phyloP scores from a whole-genome alignment of 2,797 vertebrate species.

The Pipistrellus pipistrellus region DNA sequence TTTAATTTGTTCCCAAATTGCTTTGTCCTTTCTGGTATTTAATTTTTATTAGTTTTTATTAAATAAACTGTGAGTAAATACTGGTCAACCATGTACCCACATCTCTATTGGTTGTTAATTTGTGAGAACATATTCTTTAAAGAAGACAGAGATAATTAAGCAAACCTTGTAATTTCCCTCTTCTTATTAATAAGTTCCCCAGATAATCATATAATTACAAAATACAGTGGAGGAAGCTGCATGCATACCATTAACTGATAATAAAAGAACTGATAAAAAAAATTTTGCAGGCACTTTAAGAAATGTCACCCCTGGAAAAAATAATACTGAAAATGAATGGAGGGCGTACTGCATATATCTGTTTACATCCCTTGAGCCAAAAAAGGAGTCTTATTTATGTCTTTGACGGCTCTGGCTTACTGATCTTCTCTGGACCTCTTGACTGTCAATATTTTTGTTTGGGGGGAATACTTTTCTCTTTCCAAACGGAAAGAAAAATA shows the following conservation, averaged over 20 bases:
- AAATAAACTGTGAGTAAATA: conserved; percentile 1
- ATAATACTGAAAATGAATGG: conserved; percentile 44
- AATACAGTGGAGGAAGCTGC: background rate
- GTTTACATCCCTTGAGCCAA: background rate
- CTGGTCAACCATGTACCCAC: background rate
- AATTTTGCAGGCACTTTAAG: conserved; percentile 35
- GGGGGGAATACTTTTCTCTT: conserved; percentile 60
- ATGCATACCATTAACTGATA: conserved; percentile 26
- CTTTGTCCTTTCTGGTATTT: background rate
- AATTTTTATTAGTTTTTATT: conserved; percentile 10
- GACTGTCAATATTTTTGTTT: conserved; percentile 73
- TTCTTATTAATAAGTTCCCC: background rate
- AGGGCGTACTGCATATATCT: background rate
- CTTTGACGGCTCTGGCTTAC: conserved; percentile 60
- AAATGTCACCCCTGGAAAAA: conserved; percentile 73
- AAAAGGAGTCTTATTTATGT: conserved; percentile 54
- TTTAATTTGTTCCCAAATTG: background rate
- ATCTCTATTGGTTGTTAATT: background rate
- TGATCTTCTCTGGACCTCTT: conserved; percentile 67
- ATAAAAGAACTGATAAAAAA: conserved; percentile 44
- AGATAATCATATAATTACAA: background rate
- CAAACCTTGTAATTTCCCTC: background rate
- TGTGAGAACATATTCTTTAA: background rate
- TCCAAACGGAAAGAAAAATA: conserved; percentile 66
- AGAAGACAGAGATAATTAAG: conserved; percentile 6